Base-by-base conservation (phyloP, 2,888 invertebrate species). In the Chalcis sispes region DNA sequence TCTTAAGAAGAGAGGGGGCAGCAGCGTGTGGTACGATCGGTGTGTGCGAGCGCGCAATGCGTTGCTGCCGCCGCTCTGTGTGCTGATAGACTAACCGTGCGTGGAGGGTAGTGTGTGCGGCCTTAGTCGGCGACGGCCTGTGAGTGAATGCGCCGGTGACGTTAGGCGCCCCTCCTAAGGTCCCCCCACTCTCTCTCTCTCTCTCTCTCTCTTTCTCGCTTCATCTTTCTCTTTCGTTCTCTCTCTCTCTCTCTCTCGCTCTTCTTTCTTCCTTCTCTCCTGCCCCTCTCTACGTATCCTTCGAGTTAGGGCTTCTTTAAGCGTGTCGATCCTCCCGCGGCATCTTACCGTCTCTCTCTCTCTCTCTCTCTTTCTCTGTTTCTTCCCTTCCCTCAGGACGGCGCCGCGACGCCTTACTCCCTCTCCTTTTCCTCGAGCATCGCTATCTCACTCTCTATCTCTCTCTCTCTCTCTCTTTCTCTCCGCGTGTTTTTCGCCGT, bases 71-170 rank as follows among this genome's bases (percentile, higher is more conserved):
- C n/a, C 48, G 48, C n/a, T 48, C 48, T 36, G 46, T n/a, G 50
- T 42, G 52, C 59, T 50, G 67, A 56, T 29, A 72, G 52, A 72
- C 72, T 76, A 71, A 71, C 71, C 70, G 76, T 72, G 62, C 72
- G 58, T 69, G 40, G 61, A 61, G 71, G 54, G 54, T 46, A 27
- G 59, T 64, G 77, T 72, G 79, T 76, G 65, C 79, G 81, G 80
- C 79, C 85, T 85, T 83, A 85, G 86, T 86, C 88, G 86, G 83
- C 85, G 85, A 86, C 87, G 86, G 86, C 85, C 87, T 87, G 84
- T 86, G 87, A 88, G 88, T 87, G 87, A 88, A 87, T 88, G 85
- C 82, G 83, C 79, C 85, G 81, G 85, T 84, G 85, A 86, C 83
- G 85, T 86, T 84, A 82, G 82, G 84, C 85, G 85, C 87, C 88